Conservation (phyloP, 2,113 vertebrate genomes). For the Petrocephalus zakoni region DNA sequence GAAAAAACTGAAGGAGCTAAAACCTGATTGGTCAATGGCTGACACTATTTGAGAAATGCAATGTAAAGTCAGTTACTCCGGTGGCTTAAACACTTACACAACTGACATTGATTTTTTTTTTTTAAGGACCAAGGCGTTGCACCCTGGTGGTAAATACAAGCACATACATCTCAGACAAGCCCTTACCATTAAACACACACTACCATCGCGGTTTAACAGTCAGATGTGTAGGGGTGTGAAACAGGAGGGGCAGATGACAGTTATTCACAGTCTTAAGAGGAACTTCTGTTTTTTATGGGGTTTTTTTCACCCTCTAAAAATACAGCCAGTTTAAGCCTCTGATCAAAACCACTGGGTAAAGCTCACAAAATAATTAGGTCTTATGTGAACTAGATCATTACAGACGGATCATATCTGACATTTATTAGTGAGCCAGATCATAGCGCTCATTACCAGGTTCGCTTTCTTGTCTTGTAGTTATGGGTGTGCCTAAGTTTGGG, state of each 20-base stretch:
- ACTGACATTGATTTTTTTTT: neutral
- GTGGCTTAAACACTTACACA: neutral
- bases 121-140: neutral
- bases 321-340: neutral
- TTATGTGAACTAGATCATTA: neutral
- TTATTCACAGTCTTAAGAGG: slow-evolving; percentile 2
- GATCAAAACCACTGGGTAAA: neutral
- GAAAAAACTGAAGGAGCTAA: neutral
- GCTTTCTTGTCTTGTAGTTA: neutral
- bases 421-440: neutral
- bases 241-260: neutral
- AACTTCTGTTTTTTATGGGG: neutral
- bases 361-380: neutral
- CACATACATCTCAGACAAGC: neutral
- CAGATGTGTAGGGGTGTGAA: neutral
- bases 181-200: neutral
- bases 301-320: neutral
- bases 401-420: neutral
- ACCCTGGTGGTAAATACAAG: neutral
- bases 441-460: neutral
- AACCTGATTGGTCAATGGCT: neutral
- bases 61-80: neutral
- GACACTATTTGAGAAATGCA: neutral
- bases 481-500: neutral
- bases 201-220: neutral